Conservation (phyloP, 2,797 vertebrate species). For the Triplophysa bombifrons region DNA sequence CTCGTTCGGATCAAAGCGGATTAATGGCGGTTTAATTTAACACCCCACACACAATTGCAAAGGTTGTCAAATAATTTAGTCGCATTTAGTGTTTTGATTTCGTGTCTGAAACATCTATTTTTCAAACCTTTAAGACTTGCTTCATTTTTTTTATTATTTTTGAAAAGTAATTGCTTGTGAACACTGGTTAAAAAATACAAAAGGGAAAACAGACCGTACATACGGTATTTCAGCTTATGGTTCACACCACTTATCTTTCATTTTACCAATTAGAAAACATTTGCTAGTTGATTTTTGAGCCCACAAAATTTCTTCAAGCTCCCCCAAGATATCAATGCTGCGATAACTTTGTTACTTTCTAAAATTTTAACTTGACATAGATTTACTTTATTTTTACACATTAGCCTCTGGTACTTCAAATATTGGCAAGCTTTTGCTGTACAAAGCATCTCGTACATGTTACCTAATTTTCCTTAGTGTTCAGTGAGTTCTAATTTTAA, state of each 20-base stretch:
- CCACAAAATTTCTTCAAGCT: constrained; percentile 6
- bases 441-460: neutral
- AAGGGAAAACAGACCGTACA: neutral
- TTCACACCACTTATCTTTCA: constrained; percentile 33
- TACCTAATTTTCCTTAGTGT: neutral
- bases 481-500: neutral
- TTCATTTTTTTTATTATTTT: neutral
- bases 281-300: neutral
- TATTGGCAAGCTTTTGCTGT: constrained; percentile 3
- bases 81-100: neutral
- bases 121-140: neutral
- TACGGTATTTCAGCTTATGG: constrained; percentile 22
- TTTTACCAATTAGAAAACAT: constrained; percentile 14
- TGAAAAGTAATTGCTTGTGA: constrained; percentile 1
- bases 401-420: neutral
- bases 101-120: neutral
- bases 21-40: constrained; percentile 73
- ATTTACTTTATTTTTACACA: neutral
- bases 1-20: constrained; percentile 32
- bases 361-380: neutral
- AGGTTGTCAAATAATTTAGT: neutral
- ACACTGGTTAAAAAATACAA: constrained; percentile 18
- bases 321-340: constrained; percentile 1
- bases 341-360: neutral
- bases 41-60: constrained; percentile 54